A percentile compares a stretch with the other conserved stretches of the same genome.
Conservation (phyloP, 2,113 vertebrate genomes). For the Bubo scandiacus region DNA sequence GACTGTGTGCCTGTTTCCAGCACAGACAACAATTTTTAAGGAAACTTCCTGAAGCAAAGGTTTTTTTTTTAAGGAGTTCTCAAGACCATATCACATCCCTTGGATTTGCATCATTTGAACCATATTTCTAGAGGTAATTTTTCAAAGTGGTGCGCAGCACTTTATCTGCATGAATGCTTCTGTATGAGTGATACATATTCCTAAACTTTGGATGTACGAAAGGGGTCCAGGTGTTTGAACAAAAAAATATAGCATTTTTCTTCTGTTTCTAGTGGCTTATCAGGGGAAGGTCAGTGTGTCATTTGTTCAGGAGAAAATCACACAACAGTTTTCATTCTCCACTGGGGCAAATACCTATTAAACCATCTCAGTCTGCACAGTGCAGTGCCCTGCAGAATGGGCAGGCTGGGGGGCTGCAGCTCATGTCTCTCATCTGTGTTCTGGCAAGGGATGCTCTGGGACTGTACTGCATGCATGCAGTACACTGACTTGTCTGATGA, state of each 20-base stretch:
- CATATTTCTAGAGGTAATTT: slow-evolving; percentile 54
- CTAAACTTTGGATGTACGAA: not conserved
- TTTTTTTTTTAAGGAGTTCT: slow-evolving; percentile 39
- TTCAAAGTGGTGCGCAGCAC: slow-evolving; percentile 23
- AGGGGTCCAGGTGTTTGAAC: not conserved
- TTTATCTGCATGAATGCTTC: slow-evolving; percentile 22
- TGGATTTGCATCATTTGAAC: slow-evolving; percentile 54
- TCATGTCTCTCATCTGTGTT: not conserved
- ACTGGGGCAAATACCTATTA: not conserved
- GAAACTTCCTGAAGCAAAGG: not conserved
- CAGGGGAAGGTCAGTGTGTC: not conserved
- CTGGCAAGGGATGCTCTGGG: not conserved
- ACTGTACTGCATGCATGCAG: not conserved
- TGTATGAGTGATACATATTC: slow-evolving; percentile 4
- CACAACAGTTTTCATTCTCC: not conserved
- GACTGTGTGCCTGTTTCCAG: not conserved
- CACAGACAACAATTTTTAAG: not conserved
- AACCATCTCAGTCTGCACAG: not conserved
- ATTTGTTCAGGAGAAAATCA: not conserved
- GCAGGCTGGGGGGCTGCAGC: not conserved
- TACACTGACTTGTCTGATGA: not conserved
- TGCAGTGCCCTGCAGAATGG: not conserved
- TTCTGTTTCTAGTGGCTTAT: not conserved
- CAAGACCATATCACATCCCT: not conserved
- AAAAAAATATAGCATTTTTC: not conserved